Evolutionary conservation across 2,113 vertebrate species (phyloP), one percentile per base, ranked within the genome.

Genomic region (Ochotona curzoniae): DNA sequence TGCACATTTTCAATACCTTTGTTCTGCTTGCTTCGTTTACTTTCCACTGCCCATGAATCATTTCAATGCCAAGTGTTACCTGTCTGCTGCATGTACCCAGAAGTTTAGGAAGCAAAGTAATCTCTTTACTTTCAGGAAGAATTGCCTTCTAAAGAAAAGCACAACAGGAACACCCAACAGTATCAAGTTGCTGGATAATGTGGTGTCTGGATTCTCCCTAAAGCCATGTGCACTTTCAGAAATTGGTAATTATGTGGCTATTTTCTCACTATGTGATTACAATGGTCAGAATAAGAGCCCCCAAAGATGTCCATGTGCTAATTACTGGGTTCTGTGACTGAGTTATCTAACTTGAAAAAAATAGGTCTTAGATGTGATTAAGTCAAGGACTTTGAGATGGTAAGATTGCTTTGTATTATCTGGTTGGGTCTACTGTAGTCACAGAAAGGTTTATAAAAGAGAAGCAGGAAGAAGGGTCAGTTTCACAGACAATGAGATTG

Each of bases 121-220:
- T 13, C 20, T 96, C 90, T 91, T 91, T 94, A 66, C 80, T 95
- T 95, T 82, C 89, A 98, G 98, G 87, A 98, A 98, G 89, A 97
- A 79, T 17, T 98, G 98, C 91, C 95, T 98, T 66, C 92, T 98
- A 93, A 98, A 98, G 35, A 30, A 93, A 0, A 97, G 97, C 89
- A 17, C 35, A 14, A 44, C 88, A 57, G 98, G 98, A 96, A 98
- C 96, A 20, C 98, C 98, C 35, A 95, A 87, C 76, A 95, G 49
- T 3, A 98, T 98, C 96, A 98, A 94, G 60, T 23, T 83, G 13
- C 67, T 98, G 88, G 54, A 93, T 69, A 91, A 95, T 0, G 95
- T 98, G 93, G 93, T 97, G 8, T 98, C 98, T 85, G 98, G 98
- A 97, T 98, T 98, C 96, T 98, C 98, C 38, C 97, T 98, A 95